phyloP scores from a whole-genome alignment of 92 coral and sea anemone genomes.

The Hydrozoanthus gracilis region DNA sequence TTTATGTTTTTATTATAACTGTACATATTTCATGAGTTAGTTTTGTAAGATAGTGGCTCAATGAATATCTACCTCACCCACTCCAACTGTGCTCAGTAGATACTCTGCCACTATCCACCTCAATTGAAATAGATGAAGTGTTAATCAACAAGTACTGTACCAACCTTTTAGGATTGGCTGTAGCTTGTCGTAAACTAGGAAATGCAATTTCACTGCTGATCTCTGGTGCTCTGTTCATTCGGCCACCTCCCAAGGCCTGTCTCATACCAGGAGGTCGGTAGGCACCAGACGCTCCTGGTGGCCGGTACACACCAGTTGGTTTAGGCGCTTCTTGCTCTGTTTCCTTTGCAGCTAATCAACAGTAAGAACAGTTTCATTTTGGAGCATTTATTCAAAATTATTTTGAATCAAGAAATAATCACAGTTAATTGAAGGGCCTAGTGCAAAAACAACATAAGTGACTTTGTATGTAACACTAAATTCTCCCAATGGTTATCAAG shows the following conservation, averaged over 20 bases:
- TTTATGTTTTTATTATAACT: too few species aligned
- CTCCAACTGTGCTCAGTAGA: too few species aligned
- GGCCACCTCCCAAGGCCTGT: constrained; percentile 68
- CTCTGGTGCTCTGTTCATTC: constrained; percentile 86
- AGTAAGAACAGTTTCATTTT: neutral
- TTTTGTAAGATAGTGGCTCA: too few species aligned
- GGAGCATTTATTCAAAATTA: neutral
- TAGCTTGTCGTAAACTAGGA: constrained; percentile 86
- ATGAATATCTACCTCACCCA: too few species aligned
- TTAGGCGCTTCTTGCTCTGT: constrained; percentile 64
- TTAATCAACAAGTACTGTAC: neutral
- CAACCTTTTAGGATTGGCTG: constrained; percentile 77
- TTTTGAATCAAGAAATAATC: neutral
- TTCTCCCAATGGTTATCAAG: too few species aligned
- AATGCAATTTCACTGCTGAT: constrained; percentile 94
- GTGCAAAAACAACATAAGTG: too few species aligned
- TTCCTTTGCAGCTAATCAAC: constrained; percentile 35
- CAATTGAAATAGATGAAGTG: neutral
- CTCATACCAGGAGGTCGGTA: constrained; percentile 93
- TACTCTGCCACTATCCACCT: neutral
- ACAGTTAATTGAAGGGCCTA: neutral
- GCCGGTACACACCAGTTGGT: constrained; percentile 61
- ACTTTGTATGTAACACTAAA: too few species aligned
- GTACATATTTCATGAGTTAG: too few species aligned
- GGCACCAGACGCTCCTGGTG: constrained; percentile 66